phyloP scores from a whole-genome alignment of 2,113 vertebrate genomes.

The Rhagologus leucostigma region DNA sequence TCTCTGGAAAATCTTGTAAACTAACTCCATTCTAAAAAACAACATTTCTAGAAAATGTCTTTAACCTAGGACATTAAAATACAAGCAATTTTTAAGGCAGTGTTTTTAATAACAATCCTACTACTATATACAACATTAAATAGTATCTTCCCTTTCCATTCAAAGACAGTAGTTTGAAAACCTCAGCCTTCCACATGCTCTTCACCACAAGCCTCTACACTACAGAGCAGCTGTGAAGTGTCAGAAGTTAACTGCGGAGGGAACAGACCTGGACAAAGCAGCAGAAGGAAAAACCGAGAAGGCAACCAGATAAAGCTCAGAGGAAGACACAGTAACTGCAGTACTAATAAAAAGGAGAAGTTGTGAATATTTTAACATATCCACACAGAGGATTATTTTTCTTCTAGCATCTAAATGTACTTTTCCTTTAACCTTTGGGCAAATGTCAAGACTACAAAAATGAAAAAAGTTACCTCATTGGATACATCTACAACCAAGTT shows the following conservation, averaged over 20 bases:
- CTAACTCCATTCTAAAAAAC: neutral
- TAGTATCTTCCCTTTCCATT: neutral
- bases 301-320: neutral
- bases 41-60: neutral
- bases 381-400: neutral
- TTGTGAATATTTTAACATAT: slow-evolving; percentile 29
- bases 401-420: neutral
- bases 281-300: neutral
- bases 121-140: neutral
- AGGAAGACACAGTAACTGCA: neutral
- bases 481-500: slow-evolving; percentile 87
- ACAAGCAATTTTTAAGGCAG: neutral
- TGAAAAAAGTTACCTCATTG: slow-evolving; percentile 78
- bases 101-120: neutral
- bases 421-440: slow-evolving; percentile 15
- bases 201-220: neutral
- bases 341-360: neutral
- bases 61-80: neutral
- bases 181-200: neutral
- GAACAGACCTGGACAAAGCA: neutral
- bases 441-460: slow-evolving; percentile 16
- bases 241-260: neutral
- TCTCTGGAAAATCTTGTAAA: neutral
- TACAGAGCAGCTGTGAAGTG: neutral
- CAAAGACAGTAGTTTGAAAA: neutral